These are phyloP conservation scores for Lycophotia porphyrea DNA, from an alignment of 2,888 invertebrate genomes.

Conservation along the genomic window DNA sequence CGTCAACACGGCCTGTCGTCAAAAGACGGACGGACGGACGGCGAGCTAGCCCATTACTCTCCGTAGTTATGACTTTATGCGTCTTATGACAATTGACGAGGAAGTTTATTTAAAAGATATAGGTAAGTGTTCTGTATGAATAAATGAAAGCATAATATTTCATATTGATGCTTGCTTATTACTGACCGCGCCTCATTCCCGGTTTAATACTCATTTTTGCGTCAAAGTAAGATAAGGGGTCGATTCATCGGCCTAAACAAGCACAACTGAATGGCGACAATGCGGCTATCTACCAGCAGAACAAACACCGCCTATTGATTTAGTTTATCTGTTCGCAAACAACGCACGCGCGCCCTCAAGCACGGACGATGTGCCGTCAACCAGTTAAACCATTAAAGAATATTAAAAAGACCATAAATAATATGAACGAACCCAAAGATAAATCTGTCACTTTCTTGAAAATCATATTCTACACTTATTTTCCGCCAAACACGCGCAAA, in stretches of 20 bases:
- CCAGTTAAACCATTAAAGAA: slow-evolving; percentile 31
- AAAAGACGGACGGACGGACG: too few relatives aligned
- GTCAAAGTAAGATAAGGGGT: slow-evolving; percentile 74
- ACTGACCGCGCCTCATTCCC: slow-evolving; percentile 22
- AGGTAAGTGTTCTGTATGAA: not conserved
- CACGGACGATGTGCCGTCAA: slow-evolving; percentile 51
- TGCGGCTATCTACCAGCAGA: slow-evolving; percentile 80
- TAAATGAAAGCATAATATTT: not conserved
- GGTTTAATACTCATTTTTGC: slow-evolving; percentile 53
- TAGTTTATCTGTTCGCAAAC: slow-evolving; percentile 85
- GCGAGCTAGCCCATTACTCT: too few relatives aligned
- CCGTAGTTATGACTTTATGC: too few relatives aligned
- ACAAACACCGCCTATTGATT: slow-evolving; percentile 85
- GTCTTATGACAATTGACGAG: not conserved
- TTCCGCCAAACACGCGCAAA: slow-evolving; percentile 45
- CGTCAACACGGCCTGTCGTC: too few relatives aligned
- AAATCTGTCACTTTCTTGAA: slow-evolving; percentile 55
- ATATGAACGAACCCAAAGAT: slow-evolving; percentile 34
- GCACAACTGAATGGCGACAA: slow-evolving; percentile 81
- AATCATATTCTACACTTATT: slow-evolving; percentile 50
- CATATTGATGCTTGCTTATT: not conserved
- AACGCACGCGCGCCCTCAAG: slow-evolving; percentile 70
- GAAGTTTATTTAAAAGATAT: not conserved
- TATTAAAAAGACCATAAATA: slow-evolving; percentile 14
- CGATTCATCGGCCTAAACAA: slow-evolving; percentile 83